phyloP scores from a whole-genome alignment of 2,113 vertebrate species.

The Chroicocephalus ridibundus region DNA sequence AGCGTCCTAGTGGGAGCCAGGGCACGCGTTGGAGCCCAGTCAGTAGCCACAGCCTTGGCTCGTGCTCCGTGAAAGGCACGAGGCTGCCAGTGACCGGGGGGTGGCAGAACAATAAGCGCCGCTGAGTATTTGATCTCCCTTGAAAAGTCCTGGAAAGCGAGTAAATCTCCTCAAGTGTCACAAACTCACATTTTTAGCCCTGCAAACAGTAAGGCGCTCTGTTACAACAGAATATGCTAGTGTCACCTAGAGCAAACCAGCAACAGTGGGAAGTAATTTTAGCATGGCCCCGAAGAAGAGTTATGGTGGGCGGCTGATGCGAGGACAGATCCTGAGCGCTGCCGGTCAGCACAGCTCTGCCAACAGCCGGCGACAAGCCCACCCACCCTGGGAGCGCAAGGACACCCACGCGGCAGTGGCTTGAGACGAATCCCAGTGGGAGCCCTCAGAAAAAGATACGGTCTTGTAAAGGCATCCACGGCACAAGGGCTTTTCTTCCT shows the following conservation, averaged over 20 bases:
- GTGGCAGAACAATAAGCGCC: background rate
- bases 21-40: background rate
- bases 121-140: background rate
- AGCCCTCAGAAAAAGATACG: background rate
- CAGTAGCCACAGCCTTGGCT: background rate
- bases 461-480: rapidly evolving
- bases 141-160: background rate
- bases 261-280: rapidly evolving
- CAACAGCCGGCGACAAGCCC: background rate
- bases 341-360: background rate
- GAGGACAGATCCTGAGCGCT: rapidly evolving
- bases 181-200: background rate
- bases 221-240: too few relatives aligned
- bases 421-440: rapidly evolving
- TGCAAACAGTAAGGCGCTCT: rapidly evolving
- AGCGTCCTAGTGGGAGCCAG: background rate
- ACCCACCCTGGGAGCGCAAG: rapidly evolving
- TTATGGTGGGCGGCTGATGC: rapidly evolving
- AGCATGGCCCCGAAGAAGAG: rapidly evolving
- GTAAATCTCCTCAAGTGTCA: too few relatives aligned
- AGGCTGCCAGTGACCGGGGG: background rate
- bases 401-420: rapidly evolving
- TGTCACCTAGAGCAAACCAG: background rate
- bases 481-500: background rate
- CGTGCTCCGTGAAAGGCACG: too few relatives aligned